Evolutionary conservation across 2,797 vertebrate species (phyloP), one percentile per base, ranked within the genome.

Genomic region (Platyrinchus mystaceus): DNA sequence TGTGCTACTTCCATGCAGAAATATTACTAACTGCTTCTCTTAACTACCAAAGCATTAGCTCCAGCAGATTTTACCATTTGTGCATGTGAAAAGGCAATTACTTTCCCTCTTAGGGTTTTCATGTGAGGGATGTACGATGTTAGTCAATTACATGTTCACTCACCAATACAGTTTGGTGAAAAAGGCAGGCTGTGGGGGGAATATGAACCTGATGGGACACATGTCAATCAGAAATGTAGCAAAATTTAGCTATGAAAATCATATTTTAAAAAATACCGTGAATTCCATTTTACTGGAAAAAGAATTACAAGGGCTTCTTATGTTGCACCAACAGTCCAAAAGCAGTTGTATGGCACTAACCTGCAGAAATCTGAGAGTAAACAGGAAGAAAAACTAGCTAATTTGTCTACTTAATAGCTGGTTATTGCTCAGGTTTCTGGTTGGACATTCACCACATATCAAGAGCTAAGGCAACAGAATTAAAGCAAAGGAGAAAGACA

Each of bases 21-120:
- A 59, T 59, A 76, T 63, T 91, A 91, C 80, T 79, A 79, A 68
- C 55, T 75, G 81, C 84, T 88, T 89, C 64, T 74, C 52, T 87
- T 91, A 93, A 68, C 83, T 82, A 91, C 32, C 37, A 87, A 89
- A 92, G 43, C 50, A 58, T 92, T 87, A 87, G 59, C 68, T 75
- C 37, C 60, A 59, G 50, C 56, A 64, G 83, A 79, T 78, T 89
- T 82, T 87, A 87, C 49, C 39, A 32, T 76, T 87, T 94, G 75
- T 96, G 68, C 68, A 84, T 46, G 75, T 63, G 83, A 83, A 87
- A 95, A 83, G 41, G 83, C 68, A 84, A 74, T 91, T 92, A 80
- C 50, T 84, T 88, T 91, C 50, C n/a, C 63, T 91, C 78, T 91
- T 68, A 70, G 75, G 82, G 68, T 88, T 79, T 93, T 77, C 67